A percentile compares a stretch with the other conserved stretches of the same genome.
Evolutionary conservation across 2,888 invertebrate genomes (phyloP).

Genomic region (Drosophila kokeensis): DNA sequence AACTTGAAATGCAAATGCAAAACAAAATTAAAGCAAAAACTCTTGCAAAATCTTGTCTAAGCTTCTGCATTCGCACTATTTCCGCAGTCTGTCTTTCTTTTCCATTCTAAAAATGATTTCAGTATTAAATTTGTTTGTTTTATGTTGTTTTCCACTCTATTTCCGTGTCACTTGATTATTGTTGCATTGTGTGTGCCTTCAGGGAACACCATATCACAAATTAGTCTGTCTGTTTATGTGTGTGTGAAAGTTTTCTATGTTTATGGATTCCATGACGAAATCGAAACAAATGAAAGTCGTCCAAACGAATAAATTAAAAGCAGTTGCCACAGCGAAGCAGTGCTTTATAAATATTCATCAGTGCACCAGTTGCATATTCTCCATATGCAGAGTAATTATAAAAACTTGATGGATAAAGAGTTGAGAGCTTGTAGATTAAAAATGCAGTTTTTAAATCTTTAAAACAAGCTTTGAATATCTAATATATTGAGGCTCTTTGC

Average conservation of each 20-base stretch:
- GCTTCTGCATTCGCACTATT: slow-evolving; percentile 17
- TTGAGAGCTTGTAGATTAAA: slow-evolving; percentile 7
- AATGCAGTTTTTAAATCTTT: neutral
- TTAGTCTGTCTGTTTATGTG: neutral
- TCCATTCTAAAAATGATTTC: slow-evolving; percentile 35
- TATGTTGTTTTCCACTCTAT: slow-evolving; percentile 44
- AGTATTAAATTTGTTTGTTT: slow-evolving; percentile 20
- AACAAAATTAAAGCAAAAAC: slow-evolving; percentile 26
- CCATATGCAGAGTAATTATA: neutral
- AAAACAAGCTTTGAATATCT: neutral
- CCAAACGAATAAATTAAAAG: slow-evolving; percentile 71
- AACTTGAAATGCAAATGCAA: slow-evolving; percentile 40
- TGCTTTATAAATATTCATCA: slow-evolving; percentile 70
- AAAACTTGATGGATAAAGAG: neutral
- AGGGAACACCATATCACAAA: neutral
- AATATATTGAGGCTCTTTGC: neutral
- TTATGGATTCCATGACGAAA: slow-evolving; percentile 57
- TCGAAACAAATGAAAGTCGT: slow-evolving; percentile 77
- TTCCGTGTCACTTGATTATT: slow-evolving; percentile 42
- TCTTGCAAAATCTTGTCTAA: slow-evolving; percentile 37
- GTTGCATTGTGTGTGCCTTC: slow-evolving; percentile 3
- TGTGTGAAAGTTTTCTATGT: slow-evolving; percentile 24
- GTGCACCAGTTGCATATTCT: slow-evolving; percentile 62
- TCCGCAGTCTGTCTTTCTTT: slow-evolving; percentile 9
- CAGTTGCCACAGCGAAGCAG: slow-evolving; percentile 36